Percentiles rank a stretch among this genome's conserved stretches.
These are phyloP conservation scores for Tichodroma muraria DNA, from an alignment of 2,113 vertebrate species.

Conservation along the genomic window DNA sequence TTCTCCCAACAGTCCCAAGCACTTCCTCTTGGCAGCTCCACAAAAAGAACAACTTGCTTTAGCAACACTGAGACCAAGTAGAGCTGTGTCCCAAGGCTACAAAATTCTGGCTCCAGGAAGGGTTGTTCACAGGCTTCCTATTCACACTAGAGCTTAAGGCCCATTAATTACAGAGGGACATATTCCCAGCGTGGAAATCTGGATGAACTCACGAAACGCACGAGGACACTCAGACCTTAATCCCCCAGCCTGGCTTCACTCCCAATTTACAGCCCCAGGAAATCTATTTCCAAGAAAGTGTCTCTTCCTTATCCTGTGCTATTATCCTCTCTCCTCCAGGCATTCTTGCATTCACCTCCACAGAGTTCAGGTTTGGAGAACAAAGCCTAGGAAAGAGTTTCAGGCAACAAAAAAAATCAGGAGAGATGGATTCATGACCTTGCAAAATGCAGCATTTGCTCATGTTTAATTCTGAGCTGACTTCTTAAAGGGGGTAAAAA, in stretches of 20 bases:
- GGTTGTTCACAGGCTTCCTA: background rate
- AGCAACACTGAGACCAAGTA: background rate
- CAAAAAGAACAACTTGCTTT: background rate
- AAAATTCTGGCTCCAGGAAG: background rate
- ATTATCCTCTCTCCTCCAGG: background rate
- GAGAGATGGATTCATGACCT: background rate
- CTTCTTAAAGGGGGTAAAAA: background rate
- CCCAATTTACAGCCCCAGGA: background rate
- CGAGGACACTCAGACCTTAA: background rate
- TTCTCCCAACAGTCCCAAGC: background rate
- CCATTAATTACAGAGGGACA: constrained; percentile 4
- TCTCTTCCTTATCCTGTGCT: background rate
- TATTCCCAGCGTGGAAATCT: background rate
- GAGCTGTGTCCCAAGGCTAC: background rate
- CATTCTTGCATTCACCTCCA: background rate
- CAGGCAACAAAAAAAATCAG: background rate
- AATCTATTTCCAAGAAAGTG: constrained; percentile 1
- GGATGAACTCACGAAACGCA: background rate
- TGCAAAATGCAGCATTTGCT: background rate
- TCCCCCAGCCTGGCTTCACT: background rate
- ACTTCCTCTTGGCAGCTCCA: background rate
- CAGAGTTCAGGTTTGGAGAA: rapidly evolving
- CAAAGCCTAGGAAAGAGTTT: background rate
- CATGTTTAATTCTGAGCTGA: background rate
- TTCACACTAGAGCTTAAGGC: background rate